A percentile compares a stretch with the other conserved stretches of the same genome.
phyloP scores from a whole-genome alignment of 2,113 vertebrate species.

The Psephotus haematonotus region DNA sequence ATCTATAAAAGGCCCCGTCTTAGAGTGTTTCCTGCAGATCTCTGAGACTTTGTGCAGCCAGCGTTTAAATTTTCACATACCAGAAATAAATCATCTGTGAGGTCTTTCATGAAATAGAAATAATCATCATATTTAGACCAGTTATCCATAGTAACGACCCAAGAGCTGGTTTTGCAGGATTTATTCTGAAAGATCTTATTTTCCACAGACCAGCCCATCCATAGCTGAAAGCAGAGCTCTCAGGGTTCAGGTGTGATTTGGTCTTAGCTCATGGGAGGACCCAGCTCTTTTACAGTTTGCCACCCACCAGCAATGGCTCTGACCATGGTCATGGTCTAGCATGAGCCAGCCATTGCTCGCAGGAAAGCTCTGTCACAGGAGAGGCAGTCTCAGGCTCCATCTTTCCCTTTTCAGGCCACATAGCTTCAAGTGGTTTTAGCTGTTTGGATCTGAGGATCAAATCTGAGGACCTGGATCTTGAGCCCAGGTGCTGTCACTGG shows the following conservation, averaged over 20 bases:
- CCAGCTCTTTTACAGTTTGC: neutral
- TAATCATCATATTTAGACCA: neutral
- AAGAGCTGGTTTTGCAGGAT: neutral
- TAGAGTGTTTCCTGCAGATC: neutral
- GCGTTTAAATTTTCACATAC: neutral
- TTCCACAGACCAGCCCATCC: neutral
- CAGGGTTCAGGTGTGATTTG: neutral
- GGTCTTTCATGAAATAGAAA: neutral
- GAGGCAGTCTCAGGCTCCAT: neutral
- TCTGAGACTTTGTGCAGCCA: neutral
- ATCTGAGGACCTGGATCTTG: neutral
- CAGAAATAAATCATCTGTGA: neutral
- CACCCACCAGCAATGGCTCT: neutral
- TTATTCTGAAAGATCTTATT: neutral
- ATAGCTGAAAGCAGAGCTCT: neutral
- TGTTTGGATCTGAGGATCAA: neutral
- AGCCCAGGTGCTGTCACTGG: neutral
- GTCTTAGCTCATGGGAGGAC: neutral
- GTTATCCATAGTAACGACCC: neutral
- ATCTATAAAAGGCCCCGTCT: neutral
- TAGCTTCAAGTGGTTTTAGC: neutral
- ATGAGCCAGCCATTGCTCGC: neutral
- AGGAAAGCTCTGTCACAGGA: neutral
- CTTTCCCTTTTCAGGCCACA: accelerated
- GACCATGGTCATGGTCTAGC: neutral